Evolutionary conservation across 2,797 vertebrate genomes (phyloP).

Genomic region (Rhinichthys osculus): DNA sequence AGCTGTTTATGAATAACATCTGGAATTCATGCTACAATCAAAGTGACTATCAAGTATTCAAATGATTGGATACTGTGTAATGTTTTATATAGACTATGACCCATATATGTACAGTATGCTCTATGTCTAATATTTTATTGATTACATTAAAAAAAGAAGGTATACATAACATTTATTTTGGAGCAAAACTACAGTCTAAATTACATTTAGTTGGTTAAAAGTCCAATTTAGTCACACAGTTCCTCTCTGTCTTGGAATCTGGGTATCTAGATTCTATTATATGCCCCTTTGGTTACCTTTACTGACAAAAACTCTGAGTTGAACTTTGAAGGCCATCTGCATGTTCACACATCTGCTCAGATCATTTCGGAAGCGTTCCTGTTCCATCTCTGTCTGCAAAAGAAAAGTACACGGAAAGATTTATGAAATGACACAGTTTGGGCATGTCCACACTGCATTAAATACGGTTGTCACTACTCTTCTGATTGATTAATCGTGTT

Average conservation of each 20-base stretch:
- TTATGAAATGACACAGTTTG: conserved; percentile 4
- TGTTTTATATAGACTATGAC: background rate
- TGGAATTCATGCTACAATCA: background rate
- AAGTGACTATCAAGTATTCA: background rate
- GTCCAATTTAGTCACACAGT: too few relatives aligned
- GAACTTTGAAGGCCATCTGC: conserved; percentile 74
- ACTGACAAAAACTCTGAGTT: conserved; percentile 76
- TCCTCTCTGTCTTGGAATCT: background rate
- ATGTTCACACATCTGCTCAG: conserved; percentile 66
- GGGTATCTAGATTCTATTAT: background rate
- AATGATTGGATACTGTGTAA: background rate
- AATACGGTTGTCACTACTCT: background rate
- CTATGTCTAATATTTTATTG: background rate
- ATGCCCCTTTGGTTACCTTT: conserved; percentile 73
- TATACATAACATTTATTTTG: background rate
- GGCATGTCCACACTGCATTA: background rate
- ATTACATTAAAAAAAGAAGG: background rate
- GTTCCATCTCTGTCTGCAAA: conserved; percentile 74
- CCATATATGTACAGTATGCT: background rate
- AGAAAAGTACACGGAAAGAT: background rate
- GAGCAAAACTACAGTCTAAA: too few relatives aligned
- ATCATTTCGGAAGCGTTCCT: conserved; percentile 73
- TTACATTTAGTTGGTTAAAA: background rate
- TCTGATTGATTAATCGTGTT: background rate
- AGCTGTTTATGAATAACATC: conserved; percentile 27